Evolutionary conservation across 2,888 invertebrate species (phyloP).

Genomic region (Bombylius major): DNA sequence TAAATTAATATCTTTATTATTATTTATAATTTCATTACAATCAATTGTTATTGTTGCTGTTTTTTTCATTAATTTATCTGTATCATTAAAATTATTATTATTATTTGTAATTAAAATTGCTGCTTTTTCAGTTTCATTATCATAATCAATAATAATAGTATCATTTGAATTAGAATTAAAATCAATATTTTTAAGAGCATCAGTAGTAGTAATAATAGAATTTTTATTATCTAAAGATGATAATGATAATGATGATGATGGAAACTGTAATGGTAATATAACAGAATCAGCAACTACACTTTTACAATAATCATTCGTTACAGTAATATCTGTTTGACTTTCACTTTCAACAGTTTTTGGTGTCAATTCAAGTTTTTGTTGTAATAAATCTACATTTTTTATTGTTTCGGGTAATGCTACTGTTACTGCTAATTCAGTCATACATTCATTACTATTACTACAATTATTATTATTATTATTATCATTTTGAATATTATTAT

Average conservation of each 20-base stretch:
- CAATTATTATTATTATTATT: too few relatives aligned
- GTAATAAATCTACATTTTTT: not conserved
- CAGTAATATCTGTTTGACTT: constrained; percentile 12
- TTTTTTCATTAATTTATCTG: not conserved
- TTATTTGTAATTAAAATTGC: not conserved
- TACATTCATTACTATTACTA: too few relatives aligned
- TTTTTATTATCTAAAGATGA: not conserved
- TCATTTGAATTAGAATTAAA: not conserved
- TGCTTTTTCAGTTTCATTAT: too few relatives aligned
- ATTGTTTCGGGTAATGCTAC: not conserved
- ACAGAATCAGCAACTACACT: not conserved
- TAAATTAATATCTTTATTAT: not conserved
- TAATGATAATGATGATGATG: too few relatives aligned
- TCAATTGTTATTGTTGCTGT: not conserved
- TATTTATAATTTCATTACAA: not conserved
- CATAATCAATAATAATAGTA: not conserved
- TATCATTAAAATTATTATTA: not conserved
- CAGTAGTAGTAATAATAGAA: too few relatives aligned
- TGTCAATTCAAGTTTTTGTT: not conserved
- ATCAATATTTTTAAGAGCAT: too few relatives aligned
- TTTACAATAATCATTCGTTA: not conserved
- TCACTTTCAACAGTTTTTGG: constrained; percentile 13
- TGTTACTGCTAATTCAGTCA: not conserved
- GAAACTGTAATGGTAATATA: too few relatives aligned
- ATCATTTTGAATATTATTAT: too few relatives aligned